Evolutionary conservation across 2,113 vertebrate genomes (phyloP).

Genomic region (Epinephelus cyanopodus): DNA sequence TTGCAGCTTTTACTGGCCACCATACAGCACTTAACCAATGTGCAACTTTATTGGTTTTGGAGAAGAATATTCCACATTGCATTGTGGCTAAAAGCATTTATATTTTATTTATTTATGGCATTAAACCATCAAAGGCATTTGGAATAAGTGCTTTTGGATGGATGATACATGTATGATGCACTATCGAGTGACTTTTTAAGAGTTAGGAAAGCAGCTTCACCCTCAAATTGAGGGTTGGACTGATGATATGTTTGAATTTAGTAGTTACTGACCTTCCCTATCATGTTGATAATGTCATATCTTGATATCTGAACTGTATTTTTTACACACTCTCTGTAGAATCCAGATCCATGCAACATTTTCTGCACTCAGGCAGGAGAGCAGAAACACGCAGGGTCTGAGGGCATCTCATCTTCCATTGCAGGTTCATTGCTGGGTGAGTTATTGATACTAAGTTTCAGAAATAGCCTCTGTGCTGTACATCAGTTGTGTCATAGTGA

Average conservation of each 20-base stretch:
- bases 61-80: neutral
- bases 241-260: neutral
- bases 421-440: slow-evolving; percentile 73
- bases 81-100: neutral
- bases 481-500: neutral
- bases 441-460: neutral
- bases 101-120: neutral
- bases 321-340: slow-evolving; percentile 38
- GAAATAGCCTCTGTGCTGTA: neutral
- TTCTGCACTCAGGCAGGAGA: neutral
- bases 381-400: neutral
- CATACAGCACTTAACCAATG: neutral
- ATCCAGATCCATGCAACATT: slow-evolving; percentile 3
- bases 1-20: neutral
- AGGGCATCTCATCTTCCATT: neutral
- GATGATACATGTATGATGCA: neutral
- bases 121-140: neutral
- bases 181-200: neutral
- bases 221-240: neutral
- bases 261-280: neutral
- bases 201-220: neutral
- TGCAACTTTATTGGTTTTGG: neutral
- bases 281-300: neutral
- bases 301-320: neutral
- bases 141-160: neutral